Base-by-base conservation (phyloP, 2,113 vertebrate genomes). In the Pelecanoides urinatrix region DNA sequence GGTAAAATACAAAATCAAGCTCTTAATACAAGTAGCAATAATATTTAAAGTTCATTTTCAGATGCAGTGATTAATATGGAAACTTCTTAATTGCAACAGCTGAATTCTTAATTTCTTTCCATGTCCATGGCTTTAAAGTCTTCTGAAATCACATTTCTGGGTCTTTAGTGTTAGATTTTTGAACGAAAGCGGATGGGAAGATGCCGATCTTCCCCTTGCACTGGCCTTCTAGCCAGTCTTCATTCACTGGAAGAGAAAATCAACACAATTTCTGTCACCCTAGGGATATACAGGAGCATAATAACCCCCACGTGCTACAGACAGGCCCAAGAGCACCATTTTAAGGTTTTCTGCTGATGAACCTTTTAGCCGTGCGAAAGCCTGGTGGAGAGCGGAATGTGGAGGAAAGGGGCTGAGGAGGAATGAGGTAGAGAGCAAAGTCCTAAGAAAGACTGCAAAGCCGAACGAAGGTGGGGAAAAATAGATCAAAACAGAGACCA, bases 151-250 rank as follows among this genome's bases (percentile, higher is more conserved):
- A 77, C 50, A 77, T 86, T 38, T 92, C 82, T 5, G 36, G 59
- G 40, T 88, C 66, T 50, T 68, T 21, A 16, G 44, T 34, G 38
- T 62, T 26, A 15, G 13, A 52, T 49, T 87, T 75, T 66, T 97
- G 90, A 93, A 99, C 97, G 30, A 99, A 99, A 2, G 98, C 97
- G 8, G 97, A 98, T 40, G 99, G 99, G 94, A 99, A 99, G 90
- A 99, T 99, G 45, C 99, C 99, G 16, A 95, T 97, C 38, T 98
- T 99, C 40, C 99, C 99, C 1, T 98, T 98, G 92, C 98, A 99
- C 52, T 98, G 90, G 11, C 99, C 99, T 97, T 99, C 99, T 13
- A 99, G 77, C 99, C 99, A 99, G 11, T 99, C 98, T 92, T 98
- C 97, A 73, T 99, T 99, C 73, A 99, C 99, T 99, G 65, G 62